phyloP scores from a whole-genome alignment of 2,113 vertebrate genomes.

The Corythornis vintsioides region DNA sequence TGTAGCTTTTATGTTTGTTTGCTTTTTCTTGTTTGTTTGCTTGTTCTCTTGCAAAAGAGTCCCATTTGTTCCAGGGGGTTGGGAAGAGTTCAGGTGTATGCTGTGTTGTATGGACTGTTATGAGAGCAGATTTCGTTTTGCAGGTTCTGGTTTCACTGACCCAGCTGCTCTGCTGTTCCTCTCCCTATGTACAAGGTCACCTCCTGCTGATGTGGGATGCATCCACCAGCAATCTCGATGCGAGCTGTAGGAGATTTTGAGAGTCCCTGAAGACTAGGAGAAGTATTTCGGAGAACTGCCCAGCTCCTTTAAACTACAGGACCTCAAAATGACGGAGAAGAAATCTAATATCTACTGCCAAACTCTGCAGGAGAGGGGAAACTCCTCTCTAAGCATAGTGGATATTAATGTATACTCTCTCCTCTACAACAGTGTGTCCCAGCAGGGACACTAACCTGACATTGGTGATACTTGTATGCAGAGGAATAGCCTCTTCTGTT shows the following conservation, averaged over 20 bases:
- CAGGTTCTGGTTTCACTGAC: neutral
- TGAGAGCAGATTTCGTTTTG: neutral
- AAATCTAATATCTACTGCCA: neutral
- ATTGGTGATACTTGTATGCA: neutral
- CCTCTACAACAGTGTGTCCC: neutral
- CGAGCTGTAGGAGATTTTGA: neutral
- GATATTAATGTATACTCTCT: neutral
- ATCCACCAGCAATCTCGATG: neutral
- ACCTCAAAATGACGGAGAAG: constrained; percentile 1
- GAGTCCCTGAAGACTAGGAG: neutral
- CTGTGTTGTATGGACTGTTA: neutral
- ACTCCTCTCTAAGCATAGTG: neutral
- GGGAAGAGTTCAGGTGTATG: neutral
- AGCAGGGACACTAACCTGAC: neutral
- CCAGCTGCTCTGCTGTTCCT: neutral
- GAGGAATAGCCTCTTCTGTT: neutral
- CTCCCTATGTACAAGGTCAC: neutral
- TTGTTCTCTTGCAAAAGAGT: neutral
- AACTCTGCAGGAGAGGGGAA: neutral
- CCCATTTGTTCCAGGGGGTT: neutral
- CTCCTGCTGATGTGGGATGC: neutral
- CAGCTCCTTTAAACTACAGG: neutral
- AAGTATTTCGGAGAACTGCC: neutral
- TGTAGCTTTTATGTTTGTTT: neutral
- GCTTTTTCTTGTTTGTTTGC: neutral